Evolutionary conservation across 2,888 invertebrate genomes (phyloP), one percentile per base, ranked within the genome.

Genomic region (Andrena camellia): DNA sequence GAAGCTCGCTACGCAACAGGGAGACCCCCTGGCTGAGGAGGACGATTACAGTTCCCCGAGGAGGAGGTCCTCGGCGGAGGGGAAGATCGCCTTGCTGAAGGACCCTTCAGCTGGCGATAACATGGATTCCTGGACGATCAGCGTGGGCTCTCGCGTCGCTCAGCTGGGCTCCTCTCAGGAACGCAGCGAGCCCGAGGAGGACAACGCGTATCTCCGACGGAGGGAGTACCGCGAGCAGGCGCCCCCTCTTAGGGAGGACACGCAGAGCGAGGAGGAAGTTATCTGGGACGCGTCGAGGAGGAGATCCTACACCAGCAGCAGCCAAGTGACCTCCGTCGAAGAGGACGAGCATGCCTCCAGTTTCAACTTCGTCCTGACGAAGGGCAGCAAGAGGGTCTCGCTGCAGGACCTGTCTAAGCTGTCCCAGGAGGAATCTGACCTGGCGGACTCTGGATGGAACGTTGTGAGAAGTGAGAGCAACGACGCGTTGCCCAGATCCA

Each of bases 51-150:
- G 87, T 57, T 88, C 90, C 0, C 74, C 91, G 23, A 92, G 81
- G n/a, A 88, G 93, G 31, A 88, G 94, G 69, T 94, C 94, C 1
- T 94, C 94, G 2, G 93, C 94, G 0, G 94, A 94, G 67, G 94
- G 94, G 8, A 93, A 92, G 85, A 88, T 93, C 78, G 94, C 94
- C 0, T 68, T 94, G 31, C 81, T 93, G 6, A 92, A 90, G 23
- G 94, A 93, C 60, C 90, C 90, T 5, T 87, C 91, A 6, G 89
- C 87, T n/a, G 89, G 88, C n/a, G 87, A 89, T 26, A 92, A 91
- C 31, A 93, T 93, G 91, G 93, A 93, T 60, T 91, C 93, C 1
- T 94, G 93, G 93, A 93, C 93, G 3, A 90, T 93, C 0, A 93
- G 92, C 26, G 91, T 92, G 20, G 91, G 92, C 26, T 85, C 92